These are phyloP conservation scores for Tetranychus cinnabarinus DNA, from an alignment of 1,140 invertebrate species.

Conservation along the genomic window DNA sequence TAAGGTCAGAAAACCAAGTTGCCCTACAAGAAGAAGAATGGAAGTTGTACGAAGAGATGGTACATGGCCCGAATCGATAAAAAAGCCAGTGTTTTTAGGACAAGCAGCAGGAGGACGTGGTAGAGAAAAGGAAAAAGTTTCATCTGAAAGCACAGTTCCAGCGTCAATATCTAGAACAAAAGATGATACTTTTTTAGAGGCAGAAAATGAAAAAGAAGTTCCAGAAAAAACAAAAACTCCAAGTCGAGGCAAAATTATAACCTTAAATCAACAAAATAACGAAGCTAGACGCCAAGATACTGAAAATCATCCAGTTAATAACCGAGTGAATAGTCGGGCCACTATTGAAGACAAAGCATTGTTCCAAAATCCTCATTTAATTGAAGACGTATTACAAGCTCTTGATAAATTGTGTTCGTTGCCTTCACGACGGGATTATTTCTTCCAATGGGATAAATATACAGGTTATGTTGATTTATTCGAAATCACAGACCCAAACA, in stretches of 20 bases:
- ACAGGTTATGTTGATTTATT: constrained; percentile 66
- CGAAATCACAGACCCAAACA: constrained; percentile 7
- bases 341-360: neutral
- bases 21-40: neutral
- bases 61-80: no score
- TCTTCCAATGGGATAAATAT: constrained; percentile 47
- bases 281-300: neutral
- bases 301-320: neutral
- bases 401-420: constrained; percentile 51
- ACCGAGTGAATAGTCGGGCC: neutral
- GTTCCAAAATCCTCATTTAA: neutral
- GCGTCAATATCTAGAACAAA: no score
- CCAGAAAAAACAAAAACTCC: neutral
- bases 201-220: neutral
- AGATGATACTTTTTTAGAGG: no score
- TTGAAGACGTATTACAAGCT: constrained; percentile 32
- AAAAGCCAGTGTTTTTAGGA: neutral
- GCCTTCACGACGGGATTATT: constrained; percentile 48
- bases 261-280: neutral
- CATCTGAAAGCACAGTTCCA: no score
- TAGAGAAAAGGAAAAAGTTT: neutral
- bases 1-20: no score
- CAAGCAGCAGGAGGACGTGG: neutral
- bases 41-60: no score
- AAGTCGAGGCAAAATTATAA: neutral